Evolutionary conservation across 1,140 invertebrate genomes (phyloP).

Genomic region (Chymomyza costata): DNA sequence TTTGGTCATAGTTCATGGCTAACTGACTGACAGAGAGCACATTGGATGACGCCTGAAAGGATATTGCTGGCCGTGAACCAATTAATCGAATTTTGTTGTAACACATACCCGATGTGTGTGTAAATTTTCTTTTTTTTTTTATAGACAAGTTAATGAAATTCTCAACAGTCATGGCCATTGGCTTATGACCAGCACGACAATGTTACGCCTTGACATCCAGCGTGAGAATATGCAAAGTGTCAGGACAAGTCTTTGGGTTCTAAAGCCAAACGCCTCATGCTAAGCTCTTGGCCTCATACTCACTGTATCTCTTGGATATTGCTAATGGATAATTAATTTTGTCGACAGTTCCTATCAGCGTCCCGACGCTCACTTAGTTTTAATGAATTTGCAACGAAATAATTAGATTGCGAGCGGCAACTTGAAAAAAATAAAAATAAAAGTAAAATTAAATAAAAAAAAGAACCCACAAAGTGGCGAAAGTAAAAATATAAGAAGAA

Average conservation of each 20-base stretch:
- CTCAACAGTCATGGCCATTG: constrained; percentile 6
- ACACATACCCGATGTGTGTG: constrained; percentile 16
- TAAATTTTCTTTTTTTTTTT: constrained; percentile 52
- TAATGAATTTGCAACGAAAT: constrained; percentile 62
- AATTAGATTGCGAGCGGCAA: constrained; percentile 53
- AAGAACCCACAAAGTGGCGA: constrained; percentile 40
- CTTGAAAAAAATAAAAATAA: constrained; percentile 12
- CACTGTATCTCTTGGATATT: constrained; percentile 48
- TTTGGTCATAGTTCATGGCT: too few relatives aligned
- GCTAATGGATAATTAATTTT: constrained; percentile 67
- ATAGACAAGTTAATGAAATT: constrained; percentile 67
- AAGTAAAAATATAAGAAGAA: background rate
- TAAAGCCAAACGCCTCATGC: constrained; percentile 27
- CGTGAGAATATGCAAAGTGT: constrained; percentile 67
- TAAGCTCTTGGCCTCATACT: too few relatives aligned
- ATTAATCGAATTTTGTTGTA: constrained; percentile 46
- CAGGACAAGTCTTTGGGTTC: constrained; percentile 9
- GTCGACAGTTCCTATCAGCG: too few relatives aligned
- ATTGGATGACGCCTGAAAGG: background rate
- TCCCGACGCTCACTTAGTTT: constrained; percentile 35
- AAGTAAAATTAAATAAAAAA: constrained; percentile 45
- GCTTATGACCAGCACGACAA: constrained; percentile 18
- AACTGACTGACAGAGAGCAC: constrained; percentile 1
- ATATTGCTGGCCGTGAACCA: background rate
- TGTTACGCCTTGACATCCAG: too few relatives aligned